A percentile compares a stretch with the other conserved stretches of the same genome.
These are phyloP conservation scores for Drosophila lutescens DNA, from an alignment of 2,888 invertebrate genomes.

Conservation along the genomic window DNA sequence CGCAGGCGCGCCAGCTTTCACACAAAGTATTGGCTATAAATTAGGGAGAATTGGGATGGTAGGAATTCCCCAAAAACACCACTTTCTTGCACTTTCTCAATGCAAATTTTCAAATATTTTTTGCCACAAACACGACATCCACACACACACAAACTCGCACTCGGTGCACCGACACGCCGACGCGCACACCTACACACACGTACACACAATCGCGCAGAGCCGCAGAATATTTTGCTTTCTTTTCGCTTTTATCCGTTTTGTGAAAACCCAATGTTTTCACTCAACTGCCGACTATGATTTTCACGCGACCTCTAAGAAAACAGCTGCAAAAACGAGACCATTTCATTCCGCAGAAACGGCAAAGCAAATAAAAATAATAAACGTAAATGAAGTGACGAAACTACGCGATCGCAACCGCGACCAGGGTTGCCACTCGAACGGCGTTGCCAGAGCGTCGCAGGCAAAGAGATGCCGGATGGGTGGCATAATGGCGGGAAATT, in stretches of 20 bases:
- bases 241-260: not conserved
- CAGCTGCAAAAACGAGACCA: slow-evolving; percentile 1
- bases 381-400: slow-evolving; percentile 2
- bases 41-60: not conserved
- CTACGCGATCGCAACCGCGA: slow-evolving; percentile 23
- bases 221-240: slow-evolving; percentile 15
- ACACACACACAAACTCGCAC: slow-evolving; percentile 2
- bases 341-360: not conserved
- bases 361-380: slow-evolving; percentile 5
- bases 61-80: not conserved
- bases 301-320: not conserved
- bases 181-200: slow-evolving; percentile 20
- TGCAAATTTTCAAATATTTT: slow-evolving; percentile 20
- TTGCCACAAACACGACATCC: slow-evolving; percentile 18
- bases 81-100: slow-evolving; percentile 9
- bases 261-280: not conserved
- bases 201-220: slow-evolving; percentile 10
- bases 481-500: not conserved
- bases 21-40: not conserved
- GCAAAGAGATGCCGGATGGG: not conserved
- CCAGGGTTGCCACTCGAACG: no score
- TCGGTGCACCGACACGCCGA: slow-evolving; percentile 2
- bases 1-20: slow-evolving; percentile 59
- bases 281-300: not conserved
- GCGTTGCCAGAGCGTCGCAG: not conserved